phyloP scores from a whole-genome alignment of 1,140 invertebrate genomes.

The Drosophila malerkotliana region DNA sequence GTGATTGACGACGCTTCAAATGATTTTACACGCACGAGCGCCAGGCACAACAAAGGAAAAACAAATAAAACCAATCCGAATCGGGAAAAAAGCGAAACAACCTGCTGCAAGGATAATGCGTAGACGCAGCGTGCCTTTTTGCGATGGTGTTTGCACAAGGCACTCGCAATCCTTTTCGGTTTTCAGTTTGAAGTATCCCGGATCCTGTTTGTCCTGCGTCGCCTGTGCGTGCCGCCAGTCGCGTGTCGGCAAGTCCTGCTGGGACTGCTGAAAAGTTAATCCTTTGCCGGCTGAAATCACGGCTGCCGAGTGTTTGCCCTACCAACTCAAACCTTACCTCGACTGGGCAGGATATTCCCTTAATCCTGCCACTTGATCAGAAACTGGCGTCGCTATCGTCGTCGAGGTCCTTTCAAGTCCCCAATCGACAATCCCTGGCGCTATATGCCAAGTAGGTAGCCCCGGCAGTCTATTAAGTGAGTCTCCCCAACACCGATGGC shows the following conservation, averaged over 20 bases:
- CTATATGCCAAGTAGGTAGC: constrained; percentile 34
- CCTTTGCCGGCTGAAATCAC: constrained; percentile 67
- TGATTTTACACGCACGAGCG: constrained; percentile 80
- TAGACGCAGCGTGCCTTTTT: constrained; percentile 57
- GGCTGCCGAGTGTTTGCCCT: constrained; percentile 64
- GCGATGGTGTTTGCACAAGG: constrained; percentile 59
- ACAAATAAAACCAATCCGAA: constrained; percentile 21
- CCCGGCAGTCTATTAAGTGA: constrained; percentile 57
- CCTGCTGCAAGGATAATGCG: constrained; percentile 71
- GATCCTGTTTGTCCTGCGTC: constrained; percentile 58
- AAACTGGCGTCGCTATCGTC: constrained; percentile 48
- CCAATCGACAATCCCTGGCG: constrained; percentile 55
- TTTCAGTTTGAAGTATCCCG: constrained; percentile 19
- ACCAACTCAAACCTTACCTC: constrained; percentile 15
- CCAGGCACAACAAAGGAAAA: constrained; percentile 46
- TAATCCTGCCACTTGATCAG: constrained; percentile 78
- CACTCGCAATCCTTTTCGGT: constrained; percentile 60
- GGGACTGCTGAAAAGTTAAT: constrained; percentile 74
- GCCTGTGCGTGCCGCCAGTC: constrained; percentile 66
- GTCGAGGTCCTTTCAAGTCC: constrained; percentile 39
- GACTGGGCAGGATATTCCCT: constrained; percentile 39
- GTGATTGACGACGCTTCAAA: constrained; percentile 78
- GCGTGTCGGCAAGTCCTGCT: constrained; percentile 55
- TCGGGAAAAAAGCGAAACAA: constrained; percentile 21
- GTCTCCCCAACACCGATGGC: constrained; percentile 9